Percentiles rank a stretch among this genome's conserved stretches.
Evolutionary conservation across 2,888 invertebrate genomes (phyloP).

Genomic region (Hyppa rectilinea): DNA sequence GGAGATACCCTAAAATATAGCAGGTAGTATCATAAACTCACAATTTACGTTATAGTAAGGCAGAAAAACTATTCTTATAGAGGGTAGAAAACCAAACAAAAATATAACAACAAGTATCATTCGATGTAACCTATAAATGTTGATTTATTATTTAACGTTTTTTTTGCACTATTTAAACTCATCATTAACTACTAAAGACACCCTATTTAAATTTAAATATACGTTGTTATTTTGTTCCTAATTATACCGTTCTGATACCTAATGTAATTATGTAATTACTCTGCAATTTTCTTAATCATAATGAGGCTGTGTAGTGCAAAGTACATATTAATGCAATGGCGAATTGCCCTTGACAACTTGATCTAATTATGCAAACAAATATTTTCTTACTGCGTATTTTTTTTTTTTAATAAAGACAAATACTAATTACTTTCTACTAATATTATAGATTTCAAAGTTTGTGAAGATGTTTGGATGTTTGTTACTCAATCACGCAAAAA

Average conservation of each 20-base stretch:
- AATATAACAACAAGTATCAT: background rate
- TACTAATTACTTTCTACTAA: too few relatives aligned
- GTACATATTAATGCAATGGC: background rate
- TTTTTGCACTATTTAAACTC: background rate
- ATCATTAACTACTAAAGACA: background rate
- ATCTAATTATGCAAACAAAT: background rate
- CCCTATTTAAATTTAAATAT: constrained; percentile 1
- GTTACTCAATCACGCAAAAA: too few relatives aligned
- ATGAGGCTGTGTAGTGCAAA: background rate
- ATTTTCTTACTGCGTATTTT: too few relatives aligned
- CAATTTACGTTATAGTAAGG: constrained; percentile 34
- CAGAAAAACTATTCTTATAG: constrained; percentile 6
- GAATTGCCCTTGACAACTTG: background rate
- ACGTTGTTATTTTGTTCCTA: constrained; percentile 16
- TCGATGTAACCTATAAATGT: background rate
- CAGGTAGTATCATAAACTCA: constrained; percentile 46
- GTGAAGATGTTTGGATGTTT: too few relatives aligned
- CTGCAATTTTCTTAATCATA: background rate
- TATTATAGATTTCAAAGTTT: too few relatives aligned
- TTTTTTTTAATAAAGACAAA: too few relatives aligned
- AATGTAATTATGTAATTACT: constrained; percentile 8
- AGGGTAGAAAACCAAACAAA: background rate
- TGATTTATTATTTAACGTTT: constrained; percentile 4
- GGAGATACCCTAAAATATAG: constrained; percentile 34
- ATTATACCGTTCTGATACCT: too few relatives aligned